Evolutionary conservation across 2,113 vertebrate species (phyloP).

Genomic region (Vicugna pacos): DNA sequence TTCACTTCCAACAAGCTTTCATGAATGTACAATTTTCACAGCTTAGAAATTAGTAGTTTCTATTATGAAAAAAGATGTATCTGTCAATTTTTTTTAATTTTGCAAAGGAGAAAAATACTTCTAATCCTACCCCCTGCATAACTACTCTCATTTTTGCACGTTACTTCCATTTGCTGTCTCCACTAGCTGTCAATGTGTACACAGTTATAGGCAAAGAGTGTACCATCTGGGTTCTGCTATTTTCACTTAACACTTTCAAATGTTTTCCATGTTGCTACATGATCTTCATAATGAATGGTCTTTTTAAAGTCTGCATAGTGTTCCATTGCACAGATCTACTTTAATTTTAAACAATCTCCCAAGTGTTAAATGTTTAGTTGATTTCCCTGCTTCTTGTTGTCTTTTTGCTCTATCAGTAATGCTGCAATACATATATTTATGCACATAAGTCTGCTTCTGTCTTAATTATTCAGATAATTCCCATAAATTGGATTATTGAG

Average conservation of each 20-base stretch:
- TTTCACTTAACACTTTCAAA: background rate
- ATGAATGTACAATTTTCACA: background rate
- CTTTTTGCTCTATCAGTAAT: background rate
- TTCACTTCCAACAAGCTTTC: background rate
- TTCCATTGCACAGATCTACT: background rate
- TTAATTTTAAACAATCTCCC: conserved; percentile 10
- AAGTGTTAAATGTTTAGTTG: background rate
- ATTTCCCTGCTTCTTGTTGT: background rate
- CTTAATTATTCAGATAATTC: conserved; percentile 53
- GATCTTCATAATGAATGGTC: background rate
- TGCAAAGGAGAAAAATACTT: background rate
- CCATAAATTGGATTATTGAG: background rate
- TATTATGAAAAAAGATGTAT: background rate
- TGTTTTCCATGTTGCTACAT: background rate
- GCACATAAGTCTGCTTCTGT: background rate
- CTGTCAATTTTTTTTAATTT: background rate
- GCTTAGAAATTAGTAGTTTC: background rate
- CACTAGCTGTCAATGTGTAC: background rate
- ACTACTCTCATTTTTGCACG: background rate
- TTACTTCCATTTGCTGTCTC: background rate
- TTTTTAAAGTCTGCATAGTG: background rate
- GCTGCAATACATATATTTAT: background rate
- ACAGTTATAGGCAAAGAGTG: background rate
- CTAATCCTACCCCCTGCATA: background rate
- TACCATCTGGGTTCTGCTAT: background rate